Base-by-base conservation (phyloP, 2,797 vertebrate species). In the Rhadinocentrus ornatus region DNA sequence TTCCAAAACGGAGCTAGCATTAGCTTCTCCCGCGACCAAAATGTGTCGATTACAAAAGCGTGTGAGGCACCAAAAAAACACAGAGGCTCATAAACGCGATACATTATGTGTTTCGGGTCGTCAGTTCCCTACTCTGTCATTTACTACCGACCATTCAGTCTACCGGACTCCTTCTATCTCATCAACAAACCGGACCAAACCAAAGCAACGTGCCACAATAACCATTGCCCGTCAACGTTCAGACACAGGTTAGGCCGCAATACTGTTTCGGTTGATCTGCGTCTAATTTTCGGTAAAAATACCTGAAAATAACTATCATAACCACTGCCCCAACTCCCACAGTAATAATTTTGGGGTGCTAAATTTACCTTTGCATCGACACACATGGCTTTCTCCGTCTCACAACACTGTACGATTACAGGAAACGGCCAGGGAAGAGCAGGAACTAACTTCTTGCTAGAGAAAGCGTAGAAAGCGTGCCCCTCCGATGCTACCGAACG, bases 301-400 rank as follows among this genome's bases (percentile, higher is more conserved):
- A 89, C 80, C 64, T 70, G 79, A 70, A 86, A 88, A 88, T 92
- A 93, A 91, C 77, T 75, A 52, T 73, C 84, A 68, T 71, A 85
- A 77, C 81, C 83, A 75, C 79, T 81, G 66, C 83, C 86, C 84
- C 56, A 59, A 91, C 89, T 83, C 81, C 78, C 90, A 1, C 87
- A 52, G 89, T 90, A 73, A 91, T 91, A 88, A 92, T 88, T 93
- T 94, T 80, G 85, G 91, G 89, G 81, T 89, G 90, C 90, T 93
- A 94, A 94, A 95, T 94, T 93, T 95, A 95, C 94, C 94, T 95
- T 94, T 93, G 90, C 93, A 81, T 93, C 91, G 92, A 95, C 94
- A 95, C 95, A 95, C 95, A 95, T 95, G 95, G 95, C 95, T 95
- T 94, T 95, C 95, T 95, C 93, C 94, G 93, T 94, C 94, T 95